A percentile compares a stretch with the other conserved stretches of the same genome.
These are phyloP conservation scores for Pluvialis apricaria DNA, from an alignment of 2,113 vertebrate species.

Conservation along the genomic window DNA sequence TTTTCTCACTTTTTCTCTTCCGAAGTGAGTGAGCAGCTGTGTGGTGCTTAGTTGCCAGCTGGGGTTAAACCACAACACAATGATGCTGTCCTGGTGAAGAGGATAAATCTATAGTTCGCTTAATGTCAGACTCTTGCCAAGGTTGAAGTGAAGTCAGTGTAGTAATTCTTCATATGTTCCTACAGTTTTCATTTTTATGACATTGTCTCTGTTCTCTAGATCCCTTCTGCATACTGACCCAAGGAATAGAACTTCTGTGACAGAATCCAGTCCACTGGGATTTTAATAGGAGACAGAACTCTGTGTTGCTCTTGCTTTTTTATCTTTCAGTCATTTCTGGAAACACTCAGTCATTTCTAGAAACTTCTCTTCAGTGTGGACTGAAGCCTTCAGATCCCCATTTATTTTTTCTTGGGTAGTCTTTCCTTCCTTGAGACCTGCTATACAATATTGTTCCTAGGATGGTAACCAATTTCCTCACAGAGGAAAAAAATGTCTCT, in stretches of 20 bases:
- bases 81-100: not conserved
- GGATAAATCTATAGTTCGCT: not conserved
- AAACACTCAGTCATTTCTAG: no score
- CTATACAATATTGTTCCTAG: not conserved
- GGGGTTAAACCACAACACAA: not conserved
- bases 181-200: not conserved
- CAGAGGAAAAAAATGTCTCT: not conserved
- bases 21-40: not conserved
- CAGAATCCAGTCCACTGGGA: not conserved
- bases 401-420: not conserved
- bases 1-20: not conserved
- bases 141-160: not conserved
- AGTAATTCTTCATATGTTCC: not conserved
- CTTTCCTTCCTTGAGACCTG: not conserved
- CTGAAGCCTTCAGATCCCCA: not conserved
- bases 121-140: not conserved
- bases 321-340: not conserved
- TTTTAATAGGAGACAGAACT: not conserved
- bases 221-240: not conserved
- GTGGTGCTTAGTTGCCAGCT: not conserved
- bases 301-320: not conserved
- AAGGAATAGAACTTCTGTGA: not conserved
- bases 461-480: not conserved
- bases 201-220: not conserved
- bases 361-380: no score